A percentile compares a stretch with the other conserved stretches of the same genome.
These are phyloP conservation scores for Echiichthys vipera DNA, from an alignment of 2,797 vertebrate species.

Conservation along the genomic window DNA sequence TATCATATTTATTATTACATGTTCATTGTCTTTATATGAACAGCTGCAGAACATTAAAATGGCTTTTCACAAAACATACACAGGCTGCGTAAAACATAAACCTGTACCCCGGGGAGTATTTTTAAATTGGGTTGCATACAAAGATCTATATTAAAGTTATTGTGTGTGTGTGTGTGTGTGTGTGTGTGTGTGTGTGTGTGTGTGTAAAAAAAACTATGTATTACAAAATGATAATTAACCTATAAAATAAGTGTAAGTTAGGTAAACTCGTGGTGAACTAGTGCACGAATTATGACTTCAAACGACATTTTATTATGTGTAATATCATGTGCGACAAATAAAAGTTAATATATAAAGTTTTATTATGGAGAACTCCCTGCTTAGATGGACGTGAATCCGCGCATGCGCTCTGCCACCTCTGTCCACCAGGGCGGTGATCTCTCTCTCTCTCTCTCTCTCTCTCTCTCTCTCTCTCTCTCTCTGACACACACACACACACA, in stretches of 20 bases:
- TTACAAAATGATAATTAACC: background rate
- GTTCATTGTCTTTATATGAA: background rate
- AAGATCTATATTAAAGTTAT: background rate
- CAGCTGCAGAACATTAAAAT: background rate
- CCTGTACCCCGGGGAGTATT: background rate
- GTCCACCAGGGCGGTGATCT: constrained; percentile 62
- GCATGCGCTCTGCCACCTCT: constrained; percentile 66
- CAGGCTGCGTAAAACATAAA: background rate
- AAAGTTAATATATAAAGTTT: constrained; percentile 15
- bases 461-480: constrained; percentile 13
- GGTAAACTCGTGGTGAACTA: background rate
- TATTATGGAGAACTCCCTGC: constrained; percentile 22
- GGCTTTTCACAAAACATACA: background rate
- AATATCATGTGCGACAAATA: background rate
- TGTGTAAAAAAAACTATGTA: too few relatives aligned
- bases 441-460: constrained; percentile 36
- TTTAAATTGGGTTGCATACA: background rate
- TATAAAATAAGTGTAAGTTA: background rate
- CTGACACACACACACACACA: background rate
- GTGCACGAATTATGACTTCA: background rate
- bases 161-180: too few relatives aligned
- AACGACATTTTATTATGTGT: background rate
- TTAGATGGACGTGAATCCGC: constrained; percentile 19
- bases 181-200: too few relatives aligned
- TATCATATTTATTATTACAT: background rate